phyloP scores from a whole-genome alignment of 2,888 invertebrate species.

The Iphiclides podalirius region DNA sequence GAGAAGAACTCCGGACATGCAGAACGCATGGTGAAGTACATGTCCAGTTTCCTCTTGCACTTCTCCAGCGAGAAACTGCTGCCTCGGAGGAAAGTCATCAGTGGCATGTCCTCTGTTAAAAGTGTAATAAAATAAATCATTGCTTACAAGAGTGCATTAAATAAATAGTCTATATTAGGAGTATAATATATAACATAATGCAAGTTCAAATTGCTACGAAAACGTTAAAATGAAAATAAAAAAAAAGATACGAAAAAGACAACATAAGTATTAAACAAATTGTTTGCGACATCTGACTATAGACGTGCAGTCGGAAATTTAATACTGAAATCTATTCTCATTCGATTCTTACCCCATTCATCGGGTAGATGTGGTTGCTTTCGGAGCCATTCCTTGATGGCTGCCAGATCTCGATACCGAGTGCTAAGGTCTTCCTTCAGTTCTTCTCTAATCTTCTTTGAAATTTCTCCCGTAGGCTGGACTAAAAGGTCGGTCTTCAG shows the following conservation, averaged over 20 bases:
- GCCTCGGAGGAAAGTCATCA: slow-evolving; percentile 88
- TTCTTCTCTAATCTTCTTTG: slow-evolving; percentile 83
- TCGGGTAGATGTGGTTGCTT: slow-evolving; percentile 84
- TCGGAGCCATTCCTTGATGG: slow-evolving; percentile 82
- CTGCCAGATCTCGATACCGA: slow-evolving; percentile 75
- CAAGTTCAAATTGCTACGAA: too few relatives aligned
- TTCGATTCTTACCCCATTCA: slow-evolving; percentile 70
- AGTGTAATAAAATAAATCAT: too few relatives aligned
- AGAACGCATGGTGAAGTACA: slow-evolving; percentile 92
- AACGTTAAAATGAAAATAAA: too few relatives aligned
- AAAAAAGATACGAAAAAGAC: too few relatives aligned
- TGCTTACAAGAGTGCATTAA: too few relatives aligned
- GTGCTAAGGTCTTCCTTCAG: slow-evolving; percentile 83
- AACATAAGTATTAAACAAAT: too few relatives aligned
- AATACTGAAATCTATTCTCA: too few relatives aligned
- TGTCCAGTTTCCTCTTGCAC: slow-evolving; percentile 85
- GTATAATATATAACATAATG: too few relatives aligned
- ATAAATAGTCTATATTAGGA: too few relatives aligned
- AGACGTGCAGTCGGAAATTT: too few relatives aligned
- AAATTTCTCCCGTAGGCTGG: slow-evolving; percentile 84
- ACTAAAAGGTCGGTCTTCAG: slow-evolving; percentile 79
- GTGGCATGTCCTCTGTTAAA: slow-evolving; percentile 81
- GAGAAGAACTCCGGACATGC: slow-evolving; percentile 90
- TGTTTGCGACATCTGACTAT: too few relatives aligned
- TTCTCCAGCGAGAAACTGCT: slow-evolving; percentile 91